These are phyloP conservation scores for Symphodus melops DNA, from an alignment of 2,113 vertebrate species.

Conservation along the genomic window DNA sequence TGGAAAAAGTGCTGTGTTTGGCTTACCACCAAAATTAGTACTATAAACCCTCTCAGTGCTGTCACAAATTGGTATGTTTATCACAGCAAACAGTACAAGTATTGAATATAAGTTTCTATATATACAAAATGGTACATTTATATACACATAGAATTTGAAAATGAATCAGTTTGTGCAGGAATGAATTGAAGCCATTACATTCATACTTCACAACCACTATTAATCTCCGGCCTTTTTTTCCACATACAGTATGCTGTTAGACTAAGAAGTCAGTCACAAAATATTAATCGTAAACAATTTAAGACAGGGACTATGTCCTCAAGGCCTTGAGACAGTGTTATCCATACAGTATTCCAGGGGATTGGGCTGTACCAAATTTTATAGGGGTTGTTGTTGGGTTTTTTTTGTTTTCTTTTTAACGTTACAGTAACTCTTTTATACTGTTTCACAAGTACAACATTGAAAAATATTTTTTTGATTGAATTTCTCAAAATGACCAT, in stretches of 20 bases:
- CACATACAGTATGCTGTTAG: slow-evolving; percentile 16
- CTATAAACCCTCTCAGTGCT: slow-evolving; percentile 46
- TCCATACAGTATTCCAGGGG: slow-evolving; percentile 50
- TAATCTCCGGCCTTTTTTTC: slow-evolving; percentile 19
- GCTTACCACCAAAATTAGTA: slow-evolving; percentile 65
- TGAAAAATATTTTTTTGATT: slow-evolving; percentile 15
- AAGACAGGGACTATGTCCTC: slow-evolving; percentile 42
- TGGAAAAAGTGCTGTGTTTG: slow-evolving; percentile 67
- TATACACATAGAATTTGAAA: slow-evolving; percentile 72
- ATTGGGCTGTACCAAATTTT: slow-evolving; percentile 14
- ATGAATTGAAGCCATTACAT: slow-evolving; percentile 73
- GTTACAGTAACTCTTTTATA: slow-evolving; percentile 17
- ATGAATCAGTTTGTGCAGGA: slow-evolving; percentile 74
- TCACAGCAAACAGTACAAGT: slow-evolving; percentile 76
- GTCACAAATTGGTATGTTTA: slow-evolving; percentile 66
- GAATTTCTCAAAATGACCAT: slow-evolving; percentile 47
- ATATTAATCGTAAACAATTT: slow-evolving; percentile 59
- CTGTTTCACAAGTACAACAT: slow-evolving; percentile 7
- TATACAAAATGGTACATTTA: slow-evolving; percentile 81
- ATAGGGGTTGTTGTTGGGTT: slow-evolving; percentile 8
- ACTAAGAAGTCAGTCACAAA: slow-evolving; percentile 34
- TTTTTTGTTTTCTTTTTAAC: slow-evolving; percentile 27
- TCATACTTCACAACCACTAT: slow-evolving; percentile 51
- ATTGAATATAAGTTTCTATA: slow-evolving; percentile 77
- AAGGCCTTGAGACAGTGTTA: slow-evolving; percentile 49